Conservation (phyloP, 2,797 vertebrate genomes). For the Sciurus carolinensis region DNA sequence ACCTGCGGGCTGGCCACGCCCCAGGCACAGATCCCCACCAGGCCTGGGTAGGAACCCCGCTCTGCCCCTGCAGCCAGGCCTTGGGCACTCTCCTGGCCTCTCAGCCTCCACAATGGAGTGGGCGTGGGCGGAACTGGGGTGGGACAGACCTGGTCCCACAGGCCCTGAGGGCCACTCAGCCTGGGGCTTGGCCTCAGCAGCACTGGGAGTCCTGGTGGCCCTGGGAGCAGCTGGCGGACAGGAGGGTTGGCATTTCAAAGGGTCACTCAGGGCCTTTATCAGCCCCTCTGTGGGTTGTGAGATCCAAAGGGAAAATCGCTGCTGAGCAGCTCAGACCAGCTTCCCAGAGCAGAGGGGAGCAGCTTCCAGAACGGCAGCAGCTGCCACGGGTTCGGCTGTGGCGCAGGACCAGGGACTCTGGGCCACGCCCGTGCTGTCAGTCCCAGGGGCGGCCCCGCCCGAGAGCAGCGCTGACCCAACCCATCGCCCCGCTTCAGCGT, state of each 20-base stretch:
- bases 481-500: too few relatives aligned
- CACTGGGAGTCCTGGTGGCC: neutral
- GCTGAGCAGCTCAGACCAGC: neutral
- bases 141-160: too few relatives aligned
- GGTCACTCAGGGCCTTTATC: neutral
- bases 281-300: neutral
- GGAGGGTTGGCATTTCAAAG: neutral
- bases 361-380: neutral
- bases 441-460: too few relatives aligned
- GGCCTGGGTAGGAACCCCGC: neutral
- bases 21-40: neutral
- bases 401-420: neutral
- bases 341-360: neutral
- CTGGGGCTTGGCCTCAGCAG: neutral
- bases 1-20: neutral
- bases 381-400: neutral
- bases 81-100: neutral
- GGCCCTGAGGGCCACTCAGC: neutral
- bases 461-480: too few relatives aligned
- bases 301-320: neutral
- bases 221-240: neutral
- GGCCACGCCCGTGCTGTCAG: neutral
- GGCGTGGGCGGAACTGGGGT: accelerated
- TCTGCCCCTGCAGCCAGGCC: neutral
- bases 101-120: too few relatives aligned